Base-by-base conservation (phyloP, 2,888 invertebrate species). In the Hydrotaea diabolus region DNA sequence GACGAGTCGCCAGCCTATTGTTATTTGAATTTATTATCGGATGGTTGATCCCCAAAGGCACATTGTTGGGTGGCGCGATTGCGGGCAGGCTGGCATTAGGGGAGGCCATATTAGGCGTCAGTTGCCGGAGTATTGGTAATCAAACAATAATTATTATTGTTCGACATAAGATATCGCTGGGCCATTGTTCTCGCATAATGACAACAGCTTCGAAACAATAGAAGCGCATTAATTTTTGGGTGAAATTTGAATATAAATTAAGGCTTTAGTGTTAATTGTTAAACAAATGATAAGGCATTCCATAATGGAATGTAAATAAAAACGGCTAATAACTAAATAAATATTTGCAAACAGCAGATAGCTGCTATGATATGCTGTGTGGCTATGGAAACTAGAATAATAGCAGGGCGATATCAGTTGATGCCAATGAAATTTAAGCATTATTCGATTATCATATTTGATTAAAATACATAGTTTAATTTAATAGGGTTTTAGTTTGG, bases 241-340 rank as follows among this genome's bases (percentile, higher is more conserved):
- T 21, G 23, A 46, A 69, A 73, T 73, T 57, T 75, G 19, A 36
- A 74, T 75, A 72, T 62, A 71, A 72, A 75, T 57, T 46, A 49
- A 79, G 73, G 59, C 11, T 73, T 77, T 69, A 55, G 84, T 79
- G 82, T 85, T 85, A 85, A 85, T 85, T 85, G 82, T 79, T 80
- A 77, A 85, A 77, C 79, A 85, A 79, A 77, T 69, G 69, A 82
- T 79, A 79, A 79, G 46, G 53, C 64, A 64, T 59, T 17, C 23
- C 13, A 66, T 62, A 55, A 76, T 78, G 53, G 55, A 64, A 72
- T 49, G 49, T 69, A 59, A 73, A 64, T 64, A 66, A n/a, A n/a
- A 77, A 74, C 53, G 26, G 36, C 36, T 66, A 64, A 55, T 71
- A 69, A 74, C 39, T 46, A 23, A 74, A 57, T 77, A 21, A 69